These are phyloP conservation scores for Drosophila subquinaria DNA, from an alignment of 2,888 invertebrate species.

Conservation along the genomic window DNA sequence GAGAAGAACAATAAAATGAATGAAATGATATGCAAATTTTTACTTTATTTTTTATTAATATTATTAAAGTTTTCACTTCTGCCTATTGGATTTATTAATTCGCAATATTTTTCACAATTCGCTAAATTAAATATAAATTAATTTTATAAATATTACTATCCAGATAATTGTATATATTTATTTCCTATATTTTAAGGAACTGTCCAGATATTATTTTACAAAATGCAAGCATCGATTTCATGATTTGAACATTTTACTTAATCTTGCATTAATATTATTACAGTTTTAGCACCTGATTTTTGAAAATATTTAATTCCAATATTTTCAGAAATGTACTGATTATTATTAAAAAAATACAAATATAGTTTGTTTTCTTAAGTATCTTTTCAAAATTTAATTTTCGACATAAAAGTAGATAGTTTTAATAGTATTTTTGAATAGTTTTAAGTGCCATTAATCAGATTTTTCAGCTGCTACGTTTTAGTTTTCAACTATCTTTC, in stretches of 20 bases:
- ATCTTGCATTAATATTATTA: not conserved
- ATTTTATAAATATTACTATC: not conserved
- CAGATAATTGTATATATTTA: not conserved
- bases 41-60: not conserved
- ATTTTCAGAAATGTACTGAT: not conserved
- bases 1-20: not conserved
- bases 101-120: not conserved
- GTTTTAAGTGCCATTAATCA: constrained; percentile 2
- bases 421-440: not conserved
- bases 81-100: not conserved
- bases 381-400: no score
- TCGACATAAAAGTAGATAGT: no score
- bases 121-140: not conserved
- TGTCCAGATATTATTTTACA: no score
- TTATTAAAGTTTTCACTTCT: constrained; percentile 1
- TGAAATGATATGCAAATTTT: not conserved
- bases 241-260: no score
- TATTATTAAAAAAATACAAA: no score
- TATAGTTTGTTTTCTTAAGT: no score
- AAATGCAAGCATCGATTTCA: no score
- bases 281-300: not conserved
- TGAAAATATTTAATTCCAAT: no score
- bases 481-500: not conserved
- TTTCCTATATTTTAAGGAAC: not conserved
- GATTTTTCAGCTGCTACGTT: constrained; percentile 23